phyloP scores from a whole-genome alignment of 2,888 invertebrate genomes.

The Heliothis peltigera region DNA sequence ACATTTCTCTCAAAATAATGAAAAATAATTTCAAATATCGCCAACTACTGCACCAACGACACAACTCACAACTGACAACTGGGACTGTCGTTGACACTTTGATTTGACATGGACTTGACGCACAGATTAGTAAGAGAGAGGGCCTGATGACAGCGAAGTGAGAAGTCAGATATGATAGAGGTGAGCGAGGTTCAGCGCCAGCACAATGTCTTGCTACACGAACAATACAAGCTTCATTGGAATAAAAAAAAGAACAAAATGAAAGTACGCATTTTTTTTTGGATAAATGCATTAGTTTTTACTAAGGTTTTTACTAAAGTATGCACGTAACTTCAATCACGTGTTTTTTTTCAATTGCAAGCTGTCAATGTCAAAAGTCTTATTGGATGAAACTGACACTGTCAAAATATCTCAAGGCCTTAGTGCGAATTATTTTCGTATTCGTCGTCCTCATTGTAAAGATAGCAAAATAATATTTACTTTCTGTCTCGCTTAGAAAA shows the following conservation, averaged over 20 bases:
- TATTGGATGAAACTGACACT: conserved; percentile 36
- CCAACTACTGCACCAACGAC: conserved; percentile 24
- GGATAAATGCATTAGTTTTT: too few relatives aligned
- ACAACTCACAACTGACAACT: conserved; percentile 22
- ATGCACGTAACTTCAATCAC: too few relatives aligned
- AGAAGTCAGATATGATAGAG: too few relatives aligned
- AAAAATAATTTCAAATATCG: conserved; percentile 28
- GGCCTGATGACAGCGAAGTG: neutral
- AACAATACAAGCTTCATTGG: too few relatives aligned
- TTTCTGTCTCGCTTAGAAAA: conserved; percentile 23
- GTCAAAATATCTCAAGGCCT: conserved; percentile 55
- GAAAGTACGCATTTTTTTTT: too few relatives aligned
- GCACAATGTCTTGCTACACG: too few relatives aligned
- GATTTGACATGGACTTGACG: neutral
- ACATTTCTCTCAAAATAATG: conserved; percentile 77
- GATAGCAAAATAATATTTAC: conserved; percentile 56
- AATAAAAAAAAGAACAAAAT: too few relatives aligned
- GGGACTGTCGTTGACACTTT: conserved; percentile 11
- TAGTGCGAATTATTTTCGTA: conserved; percentile 30
- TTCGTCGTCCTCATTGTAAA: conserved; percentile 27
- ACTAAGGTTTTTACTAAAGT: too few relatives aligned
- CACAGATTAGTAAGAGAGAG: too few relatives aligned
- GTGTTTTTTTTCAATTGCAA: neutral
- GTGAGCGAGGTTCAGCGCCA: too few relatives aligned
- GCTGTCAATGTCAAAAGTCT: neutral